Evolutionary conservation across 2,797 vertebrate species (phyloP), one percentile per base, ranked within the genome.

Genomic region (Smutsia temminckii): DNA sequence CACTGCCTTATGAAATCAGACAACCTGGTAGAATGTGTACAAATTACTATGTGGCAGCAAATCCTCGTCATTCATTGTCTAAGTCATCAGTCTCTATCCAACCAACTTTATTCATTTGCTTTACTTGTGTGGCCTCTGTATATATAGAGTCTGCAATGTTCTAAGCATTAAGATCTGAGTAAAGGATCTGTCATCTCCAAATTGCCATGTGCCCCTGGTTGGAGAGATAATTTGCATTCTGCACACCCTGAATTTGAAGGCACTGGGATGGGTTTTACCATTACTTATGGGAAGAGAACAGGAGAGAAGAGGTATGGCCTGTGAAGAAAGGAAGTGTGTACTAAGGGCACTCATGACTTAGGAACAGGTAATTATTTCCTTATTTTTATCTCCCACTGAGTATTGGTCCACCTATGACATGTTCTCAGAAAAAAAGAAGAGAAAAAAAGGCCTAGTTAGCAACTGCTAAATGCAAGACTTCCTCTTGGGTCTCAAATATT

Each of bases 331-430:
- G 7, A 4, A 3, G 23, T 72, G 3, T 51, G 4, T 37, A 46
- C 21, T 78, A 21, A 51, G 27, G 27, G 2, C 1, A 79, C 16
- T 8, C 37, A 32, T 55, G 14, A 61, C 40, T 64, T 88, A 68
- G 66, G 11, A 89, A 93, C 46, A 63, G 81, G 55, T 87, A 79
- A 61, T 8, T 14, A 6, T 59, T 64, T 66, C n/a, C 71, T 46
- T 49, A 84, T 66, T 89, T 94, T 69, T 84, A 87, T 89, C 57
- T 85, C 79, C 78, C 91, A 2, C 59, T 95, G 69, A 96, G 49
- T 93, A 57, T 23, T 85, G 23, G 7, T n/a, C 37, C 72, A 29
- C 16, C 27, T 37, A 61, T 29, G 23, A 5, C 90, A 37, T 49
- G 13, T 85, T 85, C 57, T 71, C 23, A 69, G 40, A 71, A n/a